A percentile compares a stretch with the other conserved stretches of the same genome.
These are phyloP conservation scores for Sesamia inferens DNA, from an alignment of 2,888 invertebrate genomes.

Conservation along the genomic window DNA sequence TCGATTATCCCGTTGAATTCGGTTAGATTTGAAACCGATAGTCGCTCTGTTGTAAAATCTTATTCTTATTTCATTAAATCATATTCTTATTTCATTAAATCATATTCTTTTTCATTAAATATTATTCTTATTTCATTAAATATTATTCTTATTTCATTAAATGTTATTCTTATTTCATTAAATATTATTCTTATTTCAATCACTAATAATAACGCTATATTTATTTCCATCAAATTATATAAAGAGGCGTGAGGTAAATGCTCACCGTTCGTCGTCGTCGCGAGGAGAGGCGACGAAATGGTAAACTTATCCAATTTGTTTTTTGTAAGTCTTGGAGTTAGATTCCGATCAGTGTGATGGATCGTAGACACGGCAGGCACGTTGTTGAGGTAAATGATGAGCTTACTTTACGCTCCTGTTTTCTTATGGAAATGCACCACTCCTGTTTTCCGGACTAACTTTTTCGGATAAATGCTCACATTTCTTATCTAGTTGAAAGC, in stretches of 20 bases:
- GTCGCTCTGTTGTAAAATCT: too few relatives aligned
- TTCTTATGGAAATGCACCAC: too few relatives aligned
- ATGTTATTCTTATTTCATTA: too few relatives aligned
- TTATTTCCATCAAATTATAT: constrained; percentile 8
- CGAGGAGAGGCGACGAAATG: constrained; percentile 23
- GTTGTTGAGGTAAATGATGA: constrained; percentile 12
- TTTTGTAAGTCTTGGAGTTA: constrained; percentile 38
- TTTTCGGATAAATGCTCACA: not conserved
- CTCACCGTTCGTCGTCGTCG: constrained; percentile 19
- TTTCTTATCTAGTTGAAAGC: not conserved
- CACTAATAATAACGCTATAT: not conserved
- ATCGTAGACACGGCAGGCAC: constrained; percentile 23
- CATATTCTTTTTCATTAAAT: too few relatives aligned
- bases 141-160: too few relatives aligned
- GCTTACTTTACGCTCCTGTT: not conserved
- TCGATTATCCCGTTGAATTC: too few relatives aligned
- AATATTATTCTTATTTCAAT: not conserved
- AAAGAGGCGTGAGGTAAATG: constrained; percentile 10
- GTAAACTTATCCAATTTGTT: constrained; percentile 56
- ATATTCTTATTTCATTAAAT: too few relatives aligned
- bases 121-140: too few relatives aligned
- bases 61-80: too few relatives aligned
- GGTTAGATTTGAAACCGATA: too few relatives aligned
- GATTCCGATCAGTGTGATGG: constrained; percentile 36
- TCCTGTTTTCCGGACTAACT: not conserved